Percentiles rank a stretch among this genome's conserved stretches.
These are phyloP conservation scores for Drosophila testacea DNA, from an alignment of 2,888 invertebrate species.

Conservation along the genomic window DNA sequence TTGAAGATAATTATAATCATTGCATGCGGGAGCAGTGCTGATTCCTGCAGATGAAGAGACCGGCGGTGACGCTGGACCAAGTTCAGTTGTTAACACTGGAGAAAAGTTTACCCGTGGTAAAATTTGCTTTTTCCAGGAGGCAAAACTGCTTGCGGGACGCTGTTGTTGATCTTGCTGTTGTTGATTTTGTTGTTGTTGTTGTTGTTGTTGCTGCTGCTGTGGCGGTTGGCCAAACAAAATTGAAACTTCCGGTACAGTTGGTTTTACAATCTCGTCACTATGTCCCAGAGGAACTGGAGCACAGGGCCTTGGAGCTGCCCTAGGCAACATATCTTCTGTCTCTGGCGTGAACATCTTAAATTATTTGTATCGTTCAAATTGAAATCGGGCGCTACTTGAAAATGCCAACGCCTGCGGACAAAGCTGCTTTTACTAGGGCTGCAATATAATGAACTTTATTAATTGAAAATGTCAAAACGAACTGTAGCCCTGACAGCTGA, in stretches of 20 bases:
- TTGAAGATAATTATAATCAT: slow-evolving; percentile 51
- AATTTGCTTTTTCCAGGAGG: slow-evolving; percentile 83
- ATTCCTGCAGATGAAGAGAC: slow-evolving; percentile 15
- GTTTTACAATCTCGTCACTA: slow-evolving; percentile 54
- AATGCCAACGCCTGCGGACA: slow-evolving; percentile 27
- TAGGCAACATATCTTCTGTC: slow-evolving; percentile 83
- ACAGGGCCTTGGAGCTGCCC: slow-evolving; percentile 81
- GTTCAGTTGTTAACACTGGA: slow-evolving; percentile 53
- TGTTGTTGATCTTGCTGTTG: slow-evolving; percentile 33
- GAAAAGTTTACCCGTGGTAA: slow-evolving; percentile 78
- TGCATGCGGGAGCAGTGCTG: slow-evolving; percentile 26
- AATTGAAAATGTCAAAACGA: slow-evolving; percentile 3
- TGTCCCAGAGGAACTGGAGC: slow-evolving; percentile 53
- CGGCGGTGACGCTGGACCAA: slow-evolving; percentile 50
- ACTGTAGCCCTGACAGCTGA: slow-evolving; percentile 44
- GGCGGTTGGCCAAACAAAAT: slow-evolving; percentile 68
- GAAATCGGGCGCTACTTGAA: slow-evolving; percentile 56
- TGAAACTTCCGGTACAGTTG: slow-evolving; percentile 77
- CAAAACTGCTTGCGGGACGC: slow-evolving; percentile 60
- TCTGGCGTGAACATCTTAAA: slow-evolving; percentile 78
- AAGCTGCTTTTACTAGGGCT: slow-evolving; percentile 16
- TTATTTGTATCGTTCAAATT: slow-evolving; percentile 39
- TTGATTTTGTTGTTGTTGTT: slow-evolving; percentile 17
- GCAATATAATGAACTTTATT: background rate
- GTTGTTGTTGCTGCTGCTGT: slow-evolving; percentile 50